These are phyloP conservation scores for Lethenteron camtschaticum DNA, from an alignment of 2,113 vertebrate genomes.

Conservation along the genomic window DNA sequence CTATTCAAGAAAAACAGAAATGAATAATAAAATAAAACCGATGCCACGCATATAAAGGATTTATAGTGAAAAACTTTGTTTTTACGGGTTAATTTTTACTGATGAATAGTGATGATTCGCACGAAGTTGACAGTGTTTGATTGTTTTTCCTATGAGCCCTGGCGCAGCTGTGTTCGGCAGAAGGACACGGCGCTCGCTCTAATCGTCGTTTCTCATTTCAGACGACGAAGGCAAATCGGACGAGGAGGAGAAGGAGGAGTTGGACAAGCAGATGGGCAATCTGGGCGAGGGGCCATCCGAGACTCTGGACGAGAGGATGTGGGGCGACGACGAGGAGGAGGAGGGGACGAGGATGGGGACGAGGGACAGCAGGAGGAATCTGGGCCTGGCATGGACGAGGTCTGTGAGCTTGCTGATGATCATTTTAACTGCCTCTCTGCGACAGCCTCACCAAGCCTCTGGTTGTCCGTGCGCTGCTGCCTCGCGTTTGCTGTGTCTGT, in stretches of 20 bases:
- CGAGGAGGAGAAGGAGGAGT: slow-evolving; percentile 40
- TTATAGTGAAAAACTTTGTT: too few species aligned
- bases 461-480: neutral
- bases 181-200: too few species aligned
- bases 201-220: too few species aligned
- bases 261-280: slow-evolving; percentile 91
- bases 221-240: slow-evolving; percentile 40
- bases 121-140: too few species aligned
- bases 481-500: too few species aligned
- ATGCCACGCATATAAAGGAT: too few species aligned
- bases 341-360: slow-evolving; percentile 24
- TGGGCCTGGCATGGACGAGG: slow-evolving; percentile 82
- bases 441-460: neutral
- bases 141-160: too few species aligned
- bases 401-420: slow-evolving; percentile 16
- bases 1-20: too few species aligned
- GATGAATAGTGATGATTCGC: too few species aligned
- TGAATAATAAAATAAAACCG: too few species aligned
- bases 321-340: slow-evolving; percentile 47
- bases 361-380: slow-evolving; percentile 48
- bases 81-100: too few species aligned
- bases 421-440: neutral
- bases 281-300: slow-evolving; percentile 60
- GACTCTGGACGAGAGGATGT: slow-evolving; percentile 79
- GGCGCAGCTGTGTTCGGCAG: too few species aligned